Base-by-base conservation (phyloP, 1,140 invertebrate species). In the Micrasema minimum region DNA sequence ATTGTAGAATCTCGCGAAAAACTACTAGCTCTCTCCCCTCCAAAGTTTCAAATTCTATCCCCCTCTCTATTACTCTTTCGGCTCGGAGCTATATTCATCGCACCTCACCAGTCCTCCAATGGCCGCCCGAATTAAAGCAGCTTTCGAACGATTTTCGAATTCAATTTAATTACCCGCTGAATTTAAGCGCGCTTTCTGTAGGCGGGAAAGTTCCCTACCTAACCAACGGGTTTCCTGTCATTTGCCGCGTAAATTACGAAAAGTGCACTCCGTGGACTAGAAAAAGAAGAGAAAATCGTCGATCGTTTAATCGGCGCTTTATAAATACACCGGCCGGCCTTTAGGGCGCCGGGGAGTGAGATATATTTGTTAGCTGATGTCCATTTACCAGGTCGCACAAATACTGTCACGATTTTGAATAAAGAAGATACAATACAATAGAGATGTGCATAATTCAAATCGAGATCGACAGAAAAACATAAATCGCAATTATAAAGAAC, bases 271-370 rank as follows among this genome's bases (percentile, higher is more conserved):
- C 7, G 26, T 51, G 2, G 48, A 20, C n/a, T 14, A n/a, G n/a
- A 16, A 62, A 62, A 62, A 62, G 38, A 62, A 14, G 2, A 31
- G 26, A 57, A 38, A 57, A 6, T 16, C 55, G 55, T 31, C 18
- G 20, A 31, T 37, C 12, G 35, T 20, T 51, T 67, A 7, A 55
- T 55, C 26, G 7, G 46, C 26, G 62, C 31, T 66, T 66, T 67
- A 67, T 57, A 67, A 67, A 67, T 67, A 67, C 50, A 53, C 51
- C 51, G 66, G 48, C 50, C 50, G 51, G 66, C 66, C n/a, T 64
- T 12, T 50, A 57, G 51, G 50, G 50, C 66, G 50, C 66, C 66
- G 50, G 66, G 66, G 10, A 22, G 16, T 38, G 16, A 37, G 35
- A 37, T 67, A 67, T 55, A 55, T 67, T 55, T 45, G 35, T 57